These are phyloP conservation scores for Tetramorium alpestre DNA, from an alignment of 1,140 invertebrate species.

Conservation along the genomic window DNA sequence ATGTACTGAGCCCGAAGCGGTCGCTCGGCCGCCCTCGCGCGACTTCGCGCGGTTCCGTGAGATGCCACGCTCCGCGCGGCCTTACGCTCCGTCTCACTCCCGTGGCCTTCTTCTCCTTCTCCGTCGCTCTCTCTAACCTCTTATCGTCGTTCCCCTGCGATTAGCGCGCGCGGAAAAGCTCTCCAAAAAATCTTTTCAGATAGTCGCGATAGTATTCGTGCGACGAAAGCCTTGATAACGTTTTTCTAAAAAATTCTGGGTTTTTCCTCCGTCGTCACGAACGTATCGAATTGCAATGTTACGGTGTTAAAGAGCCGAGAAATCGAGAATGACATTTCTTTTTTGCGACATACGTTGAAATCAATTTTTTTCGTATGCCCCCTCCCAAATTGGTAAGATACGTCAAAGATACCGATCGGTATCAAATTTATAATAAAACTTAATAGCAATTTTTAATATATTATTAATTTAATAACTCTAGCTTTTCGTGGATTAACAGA, in stretches of 20 bases:
- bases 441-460: no score
- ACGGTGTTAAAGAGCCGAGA: background rate
- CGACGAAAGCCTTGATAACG: background rate
- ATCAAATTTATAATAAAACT: no score
- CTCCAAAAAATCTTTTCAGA: background rate
- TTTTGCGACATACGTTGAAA: background rate
- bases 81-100: background rate
- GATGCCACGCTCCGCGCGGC: constrained; percentile 58
- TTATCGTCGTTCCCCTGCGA: background rate
- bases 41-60: constrained; percentile 56
- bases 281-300: background rate
- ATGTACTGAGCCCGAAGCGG: constrained; percentile 77
- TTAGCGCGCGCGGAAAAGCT: background rate
- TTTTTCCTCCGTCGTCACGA: background rate
- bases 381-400: no score
- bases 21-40: constrained; percentile 73
- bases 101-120: background rate
- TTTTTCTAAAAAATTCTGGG: background rate
- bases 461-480: no score
- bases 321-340: background rate
- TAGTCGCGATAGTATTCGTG: background rate
- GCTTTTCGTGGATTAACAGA: no score
- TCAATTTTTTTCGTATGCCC: no score
- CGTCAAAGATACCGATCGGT: no score
- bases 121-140: background rate